Percentiles rank a stretch among this genome's conserved stretches.
These are phyloP conservation scores for Brassicogethes aeneus DNA, from an alignment of 2,888 invertebrate species.

Conservation along the genomic window DNA sequence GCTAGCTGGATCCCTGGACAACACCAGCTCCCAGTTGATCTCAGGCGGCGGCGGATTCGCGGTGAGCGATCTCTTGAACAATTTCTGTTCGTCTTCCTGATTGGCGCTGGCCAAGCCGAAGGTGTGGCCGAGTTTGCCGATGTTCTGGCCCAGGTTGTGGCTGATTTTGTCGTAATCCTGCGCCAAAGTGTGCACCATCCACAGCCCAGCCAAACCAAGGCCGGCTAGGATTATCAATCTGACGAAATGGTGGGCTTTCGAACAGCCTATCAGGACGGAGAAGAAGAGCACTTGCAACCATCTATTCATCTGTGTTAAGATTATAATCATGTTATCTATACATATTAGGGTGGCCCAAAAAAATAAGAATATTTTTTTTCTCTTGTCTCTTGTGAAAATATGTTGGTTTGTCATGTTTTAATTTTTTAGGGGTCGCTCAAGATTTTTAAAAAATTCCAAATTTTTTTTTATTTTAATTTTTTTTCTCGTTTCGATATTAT, in stretches of 20 bases:
- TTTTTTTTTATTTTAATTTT: too few species aligned
- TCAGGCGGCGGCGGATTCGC: conserved; percentile 7
- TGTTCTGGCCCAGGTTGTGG: background rate
- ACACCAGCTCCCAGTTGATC: conserved; percentile 33
- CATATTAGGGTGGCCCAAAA: too few species aligned
- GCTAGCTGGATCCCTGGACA: conserved; percentile 39
- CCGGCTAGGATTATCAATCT: conserved; percentile 37
- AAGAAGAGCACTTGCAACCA: conserved; percentile 21
- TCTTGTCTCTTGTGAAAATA: too few species aligned
- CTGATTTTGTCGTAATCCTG: conserved; percentile 38
- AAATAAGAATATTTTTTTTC: too few species aligned
- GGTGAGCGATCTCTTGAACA: conserved; percentile 14
- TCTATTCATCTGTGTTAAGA: conserved; percentile 24
- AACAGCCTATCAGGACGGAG: conserved; percentile 24
- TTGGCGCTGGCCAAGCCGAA: background rate
- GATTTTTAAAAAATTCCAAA: too few species aligned
- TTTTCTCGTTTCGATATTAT: too few species aligned
- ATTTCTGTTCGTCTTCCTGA: background rate
- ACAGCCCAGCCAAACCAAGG: conserved; percentile 41
- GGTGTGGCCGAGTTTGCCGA: background rate
- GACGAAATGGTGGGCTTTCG: conserved; percentile 37
- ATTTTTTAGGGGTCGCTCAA: too few species aligned
- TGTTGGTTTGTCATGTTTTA: too few species aligned
- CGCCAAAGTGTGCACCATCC: conserved; percentile 41
- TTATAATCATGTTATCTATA: too few species aligned